phyloP scores from a whole-genome alignment of 2,113 vertebrate genomes.

The Mesitornis unicolor region DNA sequence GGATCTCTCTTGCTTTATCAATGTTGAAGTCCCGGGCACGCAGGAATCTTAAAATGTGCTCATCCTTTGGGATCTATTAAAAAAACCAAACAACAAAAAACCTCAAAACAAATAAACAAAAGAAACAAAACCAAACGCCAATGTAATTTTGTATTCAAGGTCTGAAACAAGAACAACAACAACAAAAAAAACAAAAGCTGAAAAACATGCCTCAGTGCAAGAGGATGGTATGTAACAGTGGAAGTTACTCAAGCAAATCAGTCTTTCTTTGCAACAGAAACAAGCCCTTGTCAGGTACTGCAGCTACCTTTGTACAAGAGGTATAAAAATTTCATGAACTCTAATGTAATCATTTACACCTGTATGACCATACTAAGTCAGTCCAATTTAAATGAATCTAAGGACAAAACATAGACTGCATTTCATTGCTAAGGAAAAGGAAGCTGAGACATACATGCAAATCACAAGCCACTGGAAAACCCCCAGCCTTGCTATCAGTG shows the following conservation, averaged over 20 bases:
- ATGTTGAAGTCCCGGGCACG: conserved; percentile 91
- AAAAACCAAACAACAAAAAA: neutral
- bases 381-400: neutral
- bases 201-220: neutral
- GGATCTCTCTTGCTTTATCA: conserved; percentile 89
- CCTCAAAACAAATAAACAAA: too few species aligned
- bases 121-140: too few species aligned
- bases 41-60: conserved; percentile 94
- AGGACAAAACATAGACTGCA: neutral
- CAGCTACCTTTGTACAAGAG: neutral
- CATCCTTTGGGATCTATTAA: conserved; percentile 91
- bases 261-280: neutral
- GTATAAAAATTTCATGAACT: neutral
- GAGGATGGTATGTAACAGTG: neutral
- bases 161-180: neutral
- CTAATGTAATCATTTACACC: neutral
- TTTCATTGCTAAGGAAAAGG: neutral
- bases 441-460: neutral
- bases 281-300: neutral
- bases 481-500: neutral
- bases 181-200: neutral
- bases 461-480: neutral
- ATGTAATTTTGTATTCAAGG: neutral
- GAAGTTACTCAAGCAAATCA: neutral
- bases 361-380: neutral